These are phyloP conservation scores for Tenualosa ilisha DNA, from an alignment of 2,797 vertebrate genomes.

Conservation along the genomic window DNA sequence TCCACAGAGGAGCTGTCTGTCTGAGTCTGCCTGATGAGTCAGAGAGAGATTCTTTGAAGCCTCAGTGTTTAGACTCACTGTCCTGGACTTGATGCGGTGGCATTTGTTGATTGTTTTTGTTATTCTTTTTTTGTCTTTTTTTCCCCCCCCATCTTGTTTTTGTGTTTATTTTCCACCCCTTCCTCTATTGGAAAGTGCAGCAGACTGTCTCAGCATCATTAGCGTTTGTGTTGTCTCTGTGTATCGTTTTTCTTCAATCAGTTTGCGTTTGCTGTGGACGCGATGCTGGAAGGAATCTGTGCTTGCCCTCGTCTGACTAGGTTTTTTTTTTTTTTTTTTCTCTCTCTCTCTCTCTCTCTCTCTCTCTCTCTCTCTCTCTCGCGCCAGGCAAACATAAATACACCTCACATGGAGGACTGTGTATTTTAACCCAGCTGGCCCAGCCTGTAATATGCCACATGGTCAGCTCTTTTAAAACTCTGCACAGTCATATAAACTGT, in stretches of 20 bases:
- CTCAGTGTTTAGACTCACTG: slow-evolving; percentile 33
- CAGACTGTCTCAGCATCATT: background rate
- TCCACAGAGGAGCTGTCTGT: slow-evolving; percentile 30
- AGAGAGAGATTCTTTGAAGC: slow-evolving; percentile 20
- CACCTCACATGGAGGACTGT: background rate
- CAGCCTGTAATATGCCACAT: slow-evolving; percentile 14
- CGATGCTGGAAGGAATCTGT: background rate
- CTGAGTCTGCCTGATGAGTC: slow-evolving; percentile 63
- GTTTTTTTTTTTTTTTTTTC: background rate
- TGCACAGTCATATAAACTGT: slow-evolving; percentile 1
- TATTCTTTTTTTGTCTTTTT: background rate
- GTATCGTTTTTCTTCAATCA: background rate
- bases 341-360: background rate
- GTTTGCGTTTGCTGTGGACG: background rate
- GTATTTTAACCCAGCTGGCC: slow-evolving; percentile 9
- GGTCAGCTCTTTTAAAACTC: slow-evolving; percentile 10
- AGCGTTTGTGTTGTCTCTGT: slow-evolving; percentile 1
- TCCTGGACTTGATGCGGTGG: background rate
- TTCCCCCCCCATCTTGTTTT: background rate
- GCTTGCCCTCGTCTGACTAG: background rate
- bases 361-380: background rate
- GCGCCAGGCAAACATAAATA: background rate
- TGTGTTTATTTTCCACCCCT: background rate
- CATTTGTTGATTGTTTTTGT: background rate
- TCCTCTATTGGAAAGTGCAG: background rate